Percentiles rank a stretch among this genome's conserved stretches.
Conservation (phyloP, 2,113 vertebrate species). For the Myotis lucifugus region DNA sequence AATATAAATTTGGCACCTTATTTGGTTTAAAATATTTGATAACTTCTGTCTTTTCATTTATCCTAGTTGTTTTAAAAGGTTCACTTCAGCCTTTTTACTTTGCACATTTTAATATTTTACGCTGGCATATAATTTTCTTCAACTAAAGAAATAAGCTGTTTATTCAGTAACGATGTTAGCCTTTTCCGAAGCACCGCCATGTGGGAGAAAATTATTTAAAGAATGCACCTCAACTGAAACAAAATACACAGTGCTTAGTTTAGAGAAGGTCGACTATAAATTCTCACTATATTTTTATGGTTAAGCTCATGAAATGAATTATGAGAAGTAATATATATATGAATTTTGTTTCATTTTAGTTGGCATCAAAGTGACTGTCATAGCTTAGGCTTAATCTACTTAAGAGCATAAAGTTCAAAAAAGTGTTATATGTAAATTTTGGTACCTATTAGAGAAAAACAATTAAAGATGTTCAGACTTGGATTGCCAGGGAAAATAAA, state of each 20-base stretch:
- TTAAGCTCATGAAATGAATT: constrained; percentile 64
- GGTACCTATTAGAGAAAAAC: background rate
- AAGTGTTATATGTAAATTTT: constrained; percentile 31
- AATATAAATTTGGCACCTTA: background rate
- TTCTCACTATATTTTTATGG: constrained; percentile 50
- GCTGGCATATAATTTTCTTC: background rate
- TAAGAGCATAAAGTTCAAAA: constrained; percentile 45
- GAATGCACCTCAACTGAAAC: constrained; percentile 8
- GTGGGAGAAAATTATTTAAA: constrained; percentile 57
- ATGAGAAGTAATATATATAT: constrained; percentile 39
- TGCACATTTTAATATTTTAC: background rate
- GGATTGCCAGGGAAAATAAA: constrained; percentile 41
- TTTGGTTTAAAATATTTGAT: background rate
- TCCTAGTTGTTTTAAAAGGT: constrained; percentile 15
- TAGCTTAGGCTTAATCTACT: constrained; percentile 50
- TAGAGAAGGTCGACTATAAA: constrained; percentile 27
- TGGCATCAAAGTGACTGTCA: constrained; percentile 43
- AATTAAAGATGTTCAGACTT: constrained; percentile 31
- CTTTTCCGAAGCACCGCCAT: background rate
- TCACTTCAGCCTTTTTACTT: background rate
- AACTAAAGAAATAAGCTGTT: background rate
- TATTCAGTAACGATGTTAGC: background rate
- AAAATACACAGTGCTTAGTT: constrained; percentile 35
- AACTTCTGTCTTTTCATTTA: constrained; percentile 14
- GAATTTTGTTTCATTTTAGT: constrained; percentile 65